A percentile compares a stretch with the other conserved stretches of the same genome.
Conservation (phyloP, 1,140 invertebrate genomes). For the Drosophila cardini region DNA sequence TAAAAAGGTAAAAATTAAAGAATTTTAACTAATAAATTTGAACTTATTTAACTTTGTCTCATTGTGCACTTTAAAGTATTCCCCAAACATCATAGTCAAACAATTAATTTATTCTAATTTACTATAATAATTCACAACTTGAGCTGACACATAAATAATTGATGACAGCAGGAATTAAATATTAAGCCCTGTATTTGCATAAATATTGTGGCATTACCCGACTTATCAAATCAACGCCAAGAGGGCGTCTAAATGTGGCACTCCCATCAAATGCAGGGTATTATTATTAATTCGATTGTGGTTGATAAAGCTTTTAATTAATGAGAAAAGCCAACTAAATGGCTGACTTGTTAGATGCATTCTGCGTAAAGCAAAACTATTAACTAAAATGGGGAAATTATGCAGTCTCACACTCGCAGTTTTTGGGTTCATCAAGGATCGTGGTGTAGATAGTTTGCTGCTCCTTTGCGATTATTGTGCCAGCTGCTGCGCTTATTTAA, state of each 20-base stretch:
- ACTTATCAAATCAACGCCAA: slow-evolving; percentile 13
- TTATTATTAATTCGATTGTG: slow-evolving; percentile 1
- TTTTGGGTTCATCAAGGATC: not conserved
- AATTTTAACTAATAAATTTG: too few species aligned
- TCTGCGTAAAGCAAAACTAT: slow-evolving; percentile 49
- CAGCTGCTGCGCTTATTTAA: slow-evolving; percentile 73
- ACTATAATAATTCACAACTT: slow-evolving; percentile 6
- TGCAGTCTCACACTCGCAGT: slow-evolving; percentile 56
- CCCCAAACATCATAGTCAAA: not conserved
- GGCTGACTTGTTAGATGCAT: slow-evolving; percentile 35
- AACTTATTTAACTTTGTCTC: too few species aligned
- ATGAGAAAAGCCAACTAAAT: slow-evolving; percentile 44
- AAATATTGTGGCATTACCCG: not conserved
- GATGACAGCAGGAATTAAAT: slow-evolving; percentile 12
- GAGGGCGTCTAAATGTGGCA: not conserved
- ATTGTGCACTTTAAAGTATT: too few species aligned
- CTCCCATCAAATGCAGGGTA: not conserved
- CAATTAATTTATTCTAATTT: slow-evolving; percentile 9
- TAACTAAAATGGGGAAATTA: slow-evolving; percentile 56
- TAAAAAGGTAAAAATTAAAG: too few species aligned
- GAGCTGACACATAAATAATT: not conserved
- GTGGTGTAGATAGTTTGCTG: slow-evolving; percentile 29
- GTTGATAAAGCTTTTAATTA: slow-evolving; percentile 40
- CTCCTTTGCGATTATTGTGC: slow-evolving; percentile 27
- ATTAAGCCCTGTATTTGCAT: not conserved